phyloP scores from a whole-genome alignment of 2,797 vertebrate genomes.

The Acanthis flammea region DNA sequence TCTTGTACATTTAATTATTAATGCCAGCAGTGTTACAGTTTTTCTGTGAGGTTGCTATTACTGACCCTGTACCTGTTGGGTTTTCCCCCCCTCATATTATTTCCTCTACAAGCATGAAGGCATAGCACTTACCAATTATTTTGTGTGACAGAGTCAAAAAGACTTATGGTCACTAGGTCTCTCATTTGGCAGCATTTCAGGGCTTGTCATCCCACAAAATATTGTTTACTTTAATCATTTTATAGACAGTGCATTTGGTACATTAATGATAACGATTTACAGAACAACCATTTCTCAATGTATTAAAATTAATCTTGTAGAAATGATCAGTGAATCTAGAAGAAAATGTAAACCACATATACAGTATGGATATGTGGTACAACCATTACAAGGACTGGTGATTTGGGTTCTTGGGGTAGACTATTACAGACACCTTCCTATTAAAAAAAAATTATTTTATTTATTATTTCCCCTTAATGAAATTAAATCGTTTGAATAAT shows the following conservation, averaged over 20 bases:
- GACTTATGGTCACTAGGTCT: constrained; percentile 29
- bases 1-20: constrained; percentile 85
- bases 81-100: background rate
- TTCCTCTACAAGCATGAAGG: constrained; percentile 51
- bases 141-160: constrained; percentile 62
- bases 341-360: background rate
- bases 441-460: background rate
- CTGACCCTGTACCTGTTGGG: constrained; percentile 74
- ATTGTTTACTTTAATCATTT: background rate
- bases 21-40: constrained; percentile 79
- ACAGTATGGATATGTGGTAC: background rate
- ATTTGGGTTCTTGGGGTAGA: background rate
- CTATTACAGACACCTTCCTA: background rate
- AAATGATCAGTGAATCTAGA: background rate
- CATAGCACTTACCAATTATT: constrained; percentile 46
- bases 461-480: background rate
- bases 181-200: constrained; percentile 38
- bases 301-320: background rate
- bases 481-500: background rate
- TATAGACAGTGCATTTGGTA: background rate
- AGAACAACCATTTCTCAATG: background rate
- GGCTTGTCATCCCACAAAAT: background rate
- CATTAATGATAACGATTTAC: background rate
- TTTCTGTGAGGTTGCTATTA: constrained; percentile 71
- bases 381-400: background rate